Conservation (phyloP, 2,113 vertebrate species). For the Chionodraco myersi region DNA sequence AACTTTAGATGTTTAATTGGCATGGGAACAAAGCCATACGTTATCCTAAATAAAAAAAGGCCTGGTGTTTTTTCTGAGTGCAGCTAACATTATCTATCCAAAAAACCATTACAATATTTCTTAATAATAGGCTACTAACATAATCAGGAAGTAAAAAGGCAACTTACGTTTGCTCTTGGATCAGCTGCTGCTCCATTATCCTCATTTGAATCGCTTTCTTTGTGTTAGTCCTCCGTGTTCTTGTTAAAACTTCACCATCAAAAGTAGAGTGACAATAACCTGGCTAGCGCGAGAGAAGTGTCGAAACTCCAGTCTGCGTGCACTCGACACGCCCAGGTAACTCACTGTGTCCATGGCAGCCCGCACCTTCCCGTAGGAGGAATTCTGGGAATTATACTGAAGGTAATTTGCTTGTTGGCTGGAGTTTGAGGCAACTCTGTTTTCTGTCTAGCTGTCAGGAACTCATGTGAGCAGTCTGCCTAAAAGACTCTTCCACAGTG, state of each 20-base stretch:
- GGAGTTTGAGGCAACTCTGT: constrained; percentile 4
- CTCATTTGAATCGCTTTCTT: neutral
- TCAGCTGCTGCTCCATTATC: neutral
- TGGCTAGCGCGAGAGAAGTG: neutral
- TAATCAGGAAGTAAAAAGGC: neutral
- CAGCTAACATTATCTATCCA: neutral
- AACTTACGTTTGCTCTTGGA: constrained; percentile 38
- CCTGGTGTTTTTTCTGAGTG: neutral
- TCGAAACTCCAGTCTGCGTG: constrained; percentile 53
- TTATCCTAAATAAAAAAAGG: too few species aligned
- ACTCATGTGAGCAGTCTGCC: neutral
- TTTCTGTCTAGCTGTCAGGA: constrained; percentile 17
- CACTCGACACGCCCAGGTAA: constrained; percentile 59
- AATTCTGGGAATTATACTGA: neutral
- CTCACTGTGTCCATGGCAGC: neutral
- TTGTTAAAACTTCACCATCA: constrained; percentile 4
- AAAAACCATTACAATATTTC: neutral
- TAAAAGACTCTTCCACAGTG: constrained; percentile 8
- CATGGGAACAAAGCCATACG: neutral
- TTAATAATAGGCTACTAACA: neutral
- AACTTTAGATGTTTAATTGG: neutral
- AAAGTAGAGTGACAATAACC: neutral
- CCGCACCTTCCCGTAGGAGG: constrained; percentile 32
- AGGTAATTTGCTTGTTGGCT: neutral
- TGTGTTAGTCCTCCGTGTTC: neutral